These are phyloP conservation scores for Thymelicus acteon DNA, from an alignment of 2,888 invertebrate genomes.

Conservation along the genomic window DNA sequence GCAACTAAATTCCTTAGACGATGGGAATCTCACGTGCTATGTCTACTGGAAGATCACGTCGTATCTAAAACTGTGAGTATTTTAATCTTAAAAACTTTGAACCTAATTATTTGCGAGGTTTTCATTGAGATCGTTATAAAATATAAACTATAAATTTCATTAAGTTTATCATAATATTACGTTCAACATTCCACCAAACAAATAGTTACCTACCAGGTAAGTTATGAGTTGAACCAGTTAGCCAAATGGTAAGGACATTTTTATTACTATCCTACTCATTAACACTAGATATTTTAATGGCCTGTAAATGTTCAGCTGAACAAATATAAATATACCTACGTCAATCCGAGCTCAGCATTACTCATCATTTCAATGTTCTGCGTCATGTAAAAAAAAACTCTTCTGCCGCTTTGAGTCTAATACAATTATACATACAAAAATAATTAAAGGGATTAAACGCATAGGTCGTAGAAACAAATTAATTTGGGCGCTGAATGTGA, in stretches of 20 bases:
- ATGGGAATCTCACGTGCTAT: constrained; percentile 91
- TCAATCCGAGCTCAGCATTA: constrained; percentile 60
- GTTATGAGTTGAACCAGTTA: background rate
- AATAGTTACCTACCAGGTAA: background rate
- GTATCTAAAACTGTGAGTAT: constrained; percentile 89
- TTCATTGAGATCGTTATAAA: background rate
- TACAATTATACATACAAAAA: background rate
- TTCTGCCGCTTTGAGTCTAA: constrained; percentile 1
- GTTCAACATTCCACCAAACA: background rate
- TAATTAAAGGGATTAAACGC: background rate
- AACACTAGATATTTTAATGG: constrained; percentile 58
- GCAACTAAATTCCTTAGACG: constrained; percentile 90
- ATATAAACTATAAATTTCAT: no score
- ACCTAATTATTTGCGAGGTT: background rate
- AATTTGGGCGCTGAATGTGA: constrained; percentile 1
- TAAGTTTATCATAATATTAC: no score
- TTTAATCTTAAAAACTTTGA: background rate
- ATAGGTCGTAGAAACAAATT: background rate
- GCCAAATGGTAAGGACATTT: constrained; percentile 2
- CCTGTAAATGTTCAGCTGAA: constrained; percentile 66
- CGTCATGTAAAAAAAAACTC: constrained; percentile 29
- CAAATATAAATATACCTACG: constrained; percentile 65
- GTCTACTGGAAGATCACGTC: constrained; percentile 87
- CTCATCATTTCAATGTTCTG: constrained; percentile 50
- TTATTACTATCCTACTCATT: constrained; percentile 4